phyloP scores from a whole-genome alignment of 2,113 vertebrate species.

The Chlorodrepanis virens region DNA sequence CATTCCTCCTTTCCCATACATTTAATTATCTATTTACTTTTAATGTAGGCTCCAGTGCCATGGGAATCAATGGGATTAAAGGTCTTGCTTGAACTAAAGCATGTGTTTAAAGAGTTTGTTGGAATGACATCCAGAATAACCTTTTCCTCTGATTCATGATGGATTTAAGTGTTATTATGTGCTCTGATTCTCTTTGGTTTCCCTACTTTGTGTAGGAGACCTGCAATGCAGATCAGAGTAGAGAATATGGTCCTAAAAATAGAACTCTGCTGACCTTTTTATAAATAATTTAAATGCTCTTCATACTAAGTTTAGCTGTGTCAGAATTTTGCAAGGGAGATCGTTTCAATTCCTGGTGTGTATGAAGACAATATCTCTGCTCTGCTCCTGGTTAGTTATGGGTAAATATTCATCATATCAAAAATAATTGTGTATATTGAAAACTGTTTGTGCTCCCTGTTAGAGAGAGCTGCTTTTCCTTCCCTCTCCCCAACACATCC shows the following conservation, averaged over 20 bases:
- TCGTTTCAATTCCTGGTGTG: background rate
- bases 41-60: background rate
- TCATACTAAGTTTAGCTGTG: conserved; percentile 53
- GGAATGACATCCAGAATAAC: background rate
- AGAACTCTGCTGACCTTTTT: conserved; percentile 63
- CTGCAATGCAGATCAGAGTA: conserved; percentile 59
- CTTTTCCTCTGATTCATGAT: background rate
- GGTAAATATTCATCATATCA: background rate
- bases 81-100: background rate
- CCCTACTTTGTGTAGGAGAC: background rate
- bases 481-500: background rate
- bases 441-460: background rate
- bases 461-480: background rate
- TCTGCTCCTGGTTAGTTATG: background rate
- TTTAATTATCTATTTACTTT: background rate
- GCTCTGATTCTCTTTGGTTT: conserved; percentile 9
- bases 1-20: background rate
- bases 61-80: background rate
- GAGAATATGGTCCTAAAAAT: conserved; percentile 49
- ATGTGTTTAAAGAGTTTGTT: background rate
- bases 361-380: background rate
- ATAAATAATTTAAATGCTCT: conserved; percentile 63
- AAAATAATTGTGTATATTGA: background rate
- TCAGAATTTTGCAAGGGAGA: background rate
- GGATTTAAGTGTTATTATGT: background rate